Base-by-base conservation (phyloP, 2,113 vertebrate genomes). In the Larimichthys polyactis region DNA sequence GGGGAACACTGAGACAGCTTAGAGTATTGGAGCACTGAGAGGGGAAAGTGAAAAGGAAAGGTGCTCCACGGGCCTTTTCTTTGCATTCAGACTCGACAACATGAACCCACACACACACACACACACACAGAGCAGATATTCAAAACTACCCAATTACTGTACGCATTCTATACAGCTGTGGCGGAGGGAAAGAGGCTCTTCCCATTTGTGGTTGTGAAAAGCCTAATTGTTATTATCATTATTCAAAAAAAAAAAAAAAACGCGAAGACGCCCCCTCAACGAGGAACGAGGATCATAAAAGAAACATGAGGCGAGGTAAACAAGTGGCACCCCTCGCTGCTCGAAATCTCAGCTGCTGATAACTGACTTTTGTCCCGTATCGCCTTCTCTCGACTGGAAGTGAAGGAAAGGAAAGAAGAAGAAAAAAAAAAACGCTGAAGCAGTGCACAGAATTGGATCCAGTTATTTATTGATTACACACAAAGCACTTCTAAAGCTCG, bases 401-500 rank as follows among this genome's bases (percentile, higher is more conserved):
- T 52, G 62, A 75, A 46, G 40, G 24, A 58, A 82, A 78, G 71
- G 74, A 62, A 77, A 43, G 62, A 32, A 79, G 20, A 32, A 40
- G 32, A 57, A 49, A 6, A 36, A 36, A 62, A 64, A 83, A 75
- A 75, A 68, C 0, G 52, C 77, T 54, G 75, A 86, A 88, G 65
- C 91, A 93, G 94, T 52, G 92, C 84, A 59, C 93, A 73, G 93
- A 94, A 95, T 95, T 92, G 94, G 93, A 95, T 93, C 92, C 90
- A 91, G 94, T 95, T 95, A 94, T 95, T 96, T 96, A 96, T 94
- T 97, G 96, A 98, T 98, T 97, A 96, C 96, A 96, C 95, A 95
- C 94, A 95, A 97, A 97, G 96, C 94, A 93, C 94, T 93, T 94
- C 95, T 95, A 95, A 93, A 97, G 90, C 95, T 92, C 89, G 93